A percentile compares a stretch with the other conserved stretches of the same genome.
Evolutionary conservation across 2,797 vertebrate genomes (phyloP).

Genomic region (Netta rufina): DNA sequence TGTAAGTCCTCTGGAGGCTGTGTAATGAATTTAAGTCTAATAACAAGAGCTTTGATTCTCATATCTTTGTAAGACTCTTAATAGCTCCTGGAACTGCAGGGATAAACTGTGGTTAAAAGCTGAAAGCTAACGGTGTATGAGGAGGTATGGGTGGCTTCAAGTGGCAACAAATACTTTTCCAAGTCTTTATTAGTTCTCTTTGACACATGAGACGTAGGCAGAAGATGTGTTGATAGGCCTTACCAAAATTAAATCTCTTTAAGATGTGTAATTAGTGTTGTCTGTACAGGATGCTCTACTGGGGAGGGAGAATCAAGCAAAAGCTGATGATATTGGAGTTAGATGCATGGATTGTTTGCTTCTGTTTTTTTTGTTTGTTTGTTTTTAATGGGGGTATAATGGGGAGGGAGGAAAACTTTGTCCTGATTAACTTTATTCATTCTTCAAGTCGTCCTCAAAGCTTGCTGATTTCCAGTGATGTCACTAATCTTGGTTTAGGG

Average conservation of each 20-base stretch:
- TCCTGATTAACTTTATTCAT: neutral
- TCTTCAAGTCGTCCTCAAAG: slow-evolving; percentile 2
- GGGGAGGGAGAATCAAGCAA: neutral
- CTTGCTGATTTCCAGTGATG: neutral
- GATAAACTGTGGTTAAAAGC: neutral
- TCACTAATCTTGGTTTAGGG: neutral
- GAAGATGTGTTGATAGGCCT: neutral
- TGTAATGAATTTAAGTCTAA: neutral
- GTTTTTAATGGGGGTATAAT: neutral
- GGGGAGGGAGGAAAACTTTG: neutral
- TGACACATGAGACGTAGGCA: neutral
- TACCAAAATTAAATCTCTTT: neutral
- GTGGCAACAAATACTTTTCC: neutral
- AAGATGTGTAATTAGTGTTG: neutral
- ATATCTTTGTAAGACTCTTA: neutral
- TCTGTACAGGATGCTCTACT: neutral
- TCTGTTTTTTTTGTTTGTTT: neutral
- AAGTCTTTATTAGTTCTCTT: neutral
- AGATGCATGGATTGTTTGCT: neutral
- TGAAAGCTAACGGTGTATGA: neutral
- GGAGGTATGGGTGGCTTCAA: neutral
- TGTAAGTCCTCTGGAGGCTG: neutral
- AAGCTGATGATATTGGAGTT: neutral
- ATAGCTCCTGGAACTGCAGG: neutral
- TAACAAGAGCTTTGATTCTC: neutral